Conservation (phyloP, 1,140 invertebrate species). For the Parapsyche elsis region DNA sequence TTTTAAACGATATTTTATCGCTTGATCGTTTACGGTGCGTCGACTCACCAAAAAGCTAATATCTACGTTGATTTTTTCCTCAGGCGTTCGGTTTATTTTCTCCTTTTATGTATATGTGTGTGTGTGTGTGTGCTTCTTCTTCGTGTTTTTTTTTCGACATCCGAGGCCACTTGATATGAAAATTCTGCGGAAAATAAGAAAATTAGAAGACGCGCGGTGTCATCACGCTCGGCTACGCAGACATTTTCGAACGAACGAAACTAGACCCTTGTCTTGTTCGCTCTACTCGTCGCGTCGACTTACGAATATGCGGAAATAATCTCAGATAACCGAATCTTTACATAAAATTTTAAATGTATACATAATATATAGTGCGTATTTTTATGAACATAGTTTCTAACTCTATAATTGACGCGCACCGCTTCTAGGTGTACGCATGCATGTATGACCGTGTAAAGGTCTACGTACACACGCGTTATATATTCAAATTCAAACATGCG, state of each 20-base stretch:
- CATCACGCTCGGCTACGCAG: not conserved
- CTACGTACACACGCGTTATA: not conserved
- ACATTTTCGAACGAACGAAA: not conserved
- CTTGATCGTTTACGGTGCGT: not conserved
- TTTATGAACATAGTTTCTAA: no score
- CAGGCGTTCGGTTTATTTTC: not conserved
- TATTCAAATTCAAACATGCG: slow-evolving; percentile 19
- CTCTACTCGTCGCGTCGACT: not conserved
- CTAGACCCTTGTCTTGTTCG: slow-evolving; percentile 7
- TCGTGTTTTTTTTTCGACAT: not conserved
- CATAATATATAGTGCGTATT: no score
- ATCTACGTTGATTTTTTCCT: slow-evolving; percentile 6
- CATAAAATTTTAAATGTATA: no score
- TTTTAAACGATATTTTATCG: no score
- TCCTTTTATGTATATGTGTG: not conserved
- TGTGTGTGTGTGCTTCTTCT: no score
- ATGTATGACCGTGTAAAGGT: no score
- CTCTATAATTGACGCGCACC: no score
- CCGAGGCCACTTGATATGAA: not conserved
- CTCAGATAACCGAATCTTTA: not conserved
- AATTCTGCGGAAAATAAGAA: not conserved
- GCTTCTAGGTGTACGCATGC: no score
- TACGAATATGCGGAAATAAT: not conserved
- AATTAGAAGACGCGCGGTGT: not conserved
- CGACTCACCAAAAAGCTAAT: not conserved